Evolutionary conservation across 2,113 vertebrate genomes (phyloP).

Genomic region (Cnemophilus loriae): DNA sequence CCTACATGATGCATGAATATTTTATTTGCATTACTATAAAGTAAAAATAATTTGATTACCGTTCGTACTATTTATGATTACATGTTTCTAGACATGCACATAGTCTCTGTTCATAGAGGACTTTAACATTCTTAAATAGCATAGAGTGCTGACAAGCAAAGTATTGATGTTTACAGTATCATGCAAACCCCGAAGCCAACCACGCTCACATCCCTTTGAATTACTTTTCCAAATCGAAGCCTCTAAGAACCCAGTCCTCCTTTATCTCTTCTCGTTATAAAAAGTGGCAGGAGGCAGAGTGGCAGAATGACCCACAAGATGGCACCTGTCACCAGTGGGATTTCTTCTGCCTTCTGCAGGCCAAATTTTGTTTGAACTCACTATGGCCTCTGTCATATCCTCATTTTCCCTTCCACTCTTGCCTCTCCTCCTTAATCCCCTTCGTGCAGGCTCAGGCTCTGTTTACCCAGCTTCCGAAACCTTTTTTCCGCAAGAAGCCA

Average conservation of each 20-base stretch:
- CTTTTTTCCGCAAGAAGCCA: constrained; percentile 60
- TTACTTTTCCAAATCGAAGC: constrained; percentile 69
- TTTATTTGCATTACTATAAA: constrained; percentile 56
- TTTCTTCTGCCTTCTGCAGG: constrained; percentile 92
- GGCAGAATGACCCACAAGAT: constrained; percentile 98
- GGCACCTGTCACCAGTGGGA: constrained; percentile 95
- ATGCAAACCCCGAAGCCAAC: constrained; percentile 57
- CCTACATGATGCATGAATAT: constrained; percentile 42
- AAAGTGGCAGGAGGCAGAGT: constrained; percentile 96
- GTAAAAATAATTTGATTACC: constrained; percentile 56
- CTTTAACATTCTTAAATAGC: constrained; percentile 56
- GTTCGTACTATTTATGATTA: constrained; percentile 3
- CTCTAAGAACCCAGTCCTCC: constrained; percentile 62
- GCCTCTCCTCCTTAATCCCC: constrained; percentile 77
- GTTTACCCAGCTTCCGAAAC: constrained; percentile 61
- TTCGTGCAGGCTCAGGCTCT: constrained; percentile 53
- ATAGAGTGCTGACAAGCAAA: constrained; percentile 27
- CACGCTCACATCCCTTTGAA: constrained; percentile 70
- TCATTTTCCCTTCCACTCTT: constrained; percentile 91
- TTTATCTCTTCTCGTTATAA: constrained; percentile 86
- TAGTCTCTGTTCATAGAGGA: not conserved
- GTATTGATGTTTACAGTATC: constrained; percentile 57
- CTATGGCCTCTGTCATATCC: constrained; percentile 92
- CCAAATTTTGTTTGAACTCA: constrained; percentile 99
- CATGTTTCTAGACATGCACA: constrained; percentile 3